Conservation (phyloP, 2,888 invertebrate species). For the Nephrotoma appendiculata region DNA sequence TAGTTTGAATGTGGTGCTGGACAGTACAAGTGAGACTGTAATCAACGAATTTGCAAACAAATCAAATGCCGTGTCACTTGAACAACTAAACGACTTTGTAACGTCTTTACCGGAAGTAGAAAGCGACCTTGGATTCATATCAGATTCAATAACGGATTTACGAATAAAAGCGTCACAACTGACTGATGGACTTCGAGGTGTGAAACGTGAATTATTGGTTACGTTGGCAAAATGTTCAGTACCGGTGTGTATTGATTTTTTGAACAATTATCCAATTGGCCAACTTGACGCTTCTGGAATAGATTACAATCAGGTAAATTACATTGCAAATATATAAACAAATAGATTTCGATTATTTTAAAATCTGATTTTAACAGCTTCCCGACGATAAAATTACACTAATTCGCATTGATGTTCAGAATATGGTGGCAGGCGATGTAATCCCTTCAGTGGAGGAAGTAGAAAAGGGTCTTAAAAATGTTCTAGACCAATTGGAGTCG, state of each 20-base stretch:
- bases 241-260: conserved; percentile 40
- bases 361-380: conserved; percentile 39
- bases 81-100: conserved; percentile 59
- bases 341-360: not conserved
- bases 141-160: conserved; percentile 46
- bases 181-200: conserved; percentile 54
- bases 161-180: conserved; percentile 54
- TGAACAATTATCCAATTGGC: conserved; percentile 50
- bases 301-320: conserved; percentile 62
- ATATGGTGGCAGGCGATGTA: conserved; percentile 42
- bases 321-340: not conserved
- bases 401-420: conserved; percentile 47
- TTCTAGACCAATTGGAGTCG: conserved; percentile 47
- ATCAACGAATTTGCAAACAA: conserved; percentile 56
- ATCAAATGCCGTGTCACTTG: conserved; percentile 63
- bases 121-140: conserved; percentile 46
- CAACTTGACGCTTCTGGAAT: conserved; percentile 55
- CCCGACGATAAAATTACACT: conserved; percentile 49
- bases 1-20: conserved; percentile 1
- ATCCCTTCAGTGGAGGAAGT: conserved; percentile 49
- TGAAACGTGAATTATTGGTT: conserved; percentile 47
- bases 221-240: conserved; percentile 44
- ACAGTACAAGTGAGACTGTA: conserved; percentile 39
- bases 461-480: conserved; percentile 45
- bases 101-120: conserved; percentile 50